Percentiles rank a stretch among this genome's conserved stretches.
Evolutionary conservation across 2,113 vertebrate species (phyloP).

Genomic region (Perccottus glenii): DNA sequence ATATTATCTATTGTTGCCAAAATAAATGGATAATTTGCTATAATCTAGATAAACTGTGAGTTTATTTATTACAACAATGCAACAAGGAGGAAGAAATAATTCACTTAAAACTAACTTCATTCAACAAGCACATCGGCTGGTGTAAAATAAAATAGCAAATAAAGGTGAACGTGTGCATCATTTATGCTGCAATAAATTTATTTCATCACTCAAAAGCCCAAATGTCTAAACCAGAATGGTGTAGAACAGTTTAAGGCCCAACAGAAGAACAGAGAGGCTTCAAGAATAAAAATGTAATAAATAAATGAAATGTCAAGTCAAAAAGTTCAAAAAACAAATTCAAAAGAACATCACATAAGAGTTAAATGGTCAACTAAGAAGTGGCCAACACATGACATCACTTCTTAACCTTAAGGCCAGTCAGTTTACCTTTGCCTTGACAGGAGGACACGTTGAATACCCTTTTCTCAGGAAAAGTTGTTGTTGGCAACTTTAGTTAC

Average conservation of each 20-base stretch:
- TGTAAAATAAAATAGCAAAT: too few relatives aligned
- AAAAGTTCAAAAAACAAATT: constrained; percentile 1
- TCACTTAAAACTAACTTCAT: too few relatives aligned
- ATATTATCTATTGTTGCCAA: constrained; percentile 1
- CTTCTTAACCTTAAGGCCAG: constrained; percentile 19
- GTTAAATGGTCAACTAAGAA: constrained; percentile 19
- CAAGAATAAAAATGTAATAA: constrained; percentile 4
- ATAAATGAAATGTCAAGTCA: constrained; percentile 6
- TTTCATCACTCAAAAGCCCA: constrained; percentile 6
- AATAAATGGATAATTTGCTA: too few relatives aligned
- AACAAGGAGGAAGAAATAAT: too few relatives aligned
- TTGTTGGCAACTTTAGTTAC: constrained; percentile 5
- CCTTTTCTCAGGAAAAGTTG: neutral
- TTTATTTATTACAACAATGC: too few relatives aligned
- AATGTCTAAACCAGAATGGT: neutral
- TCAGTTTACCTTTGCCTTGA: constrained; percentile 30
- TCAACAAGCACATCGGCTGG: too few relatives aligned
- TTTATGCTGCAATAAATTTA: neutral
- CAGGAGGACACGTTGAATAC: neutral
- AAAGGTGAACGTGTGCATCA: neutral
- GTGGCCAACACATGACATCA: constrained; percentile 1
- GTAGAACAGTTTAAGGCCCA: neutral
- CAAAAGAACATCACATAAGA: constrained; percentile 1
- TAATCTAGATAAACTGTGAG: too few relatives aligned
- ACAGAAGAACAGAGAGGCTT: neutral